Conservation (phyloP, 2,113 vertebrate species). For the human region GRCh38 chr3:144459001-144459500, state of each 20-base stretch:
- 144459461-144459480: constrained; percentile 20
- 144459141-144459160: neutral
- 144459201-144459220: constrained; percentile 25
- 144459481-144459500: neutral
- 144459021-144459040: neutral
- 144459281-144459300: constrained; percentile 57
- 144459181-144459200: neutral
- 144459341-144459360: constrained; percentile 41
- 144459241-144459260: constrained; percentile 53
- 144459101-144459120: neutral
- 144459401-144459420: constrained; percentile 7
- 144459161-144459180: neutral
- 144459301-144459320: neutral
- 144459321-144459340: neutral
- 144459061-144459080: neutral
- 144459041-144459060: neutral
- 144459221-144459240: neutral
- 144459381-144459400: neutral
- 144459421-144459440: neutral
- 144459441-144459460: constrained; percentile 10
- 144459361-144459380: neutral
- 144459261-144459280: constrained; percentile 3
- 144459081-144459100: neutral
- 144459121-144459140: neutral
- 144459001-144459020: neutral